Base-by-base conservation (phyloP, 2,113 vertebrate species). In the Perca fluviatilis region DNA sequence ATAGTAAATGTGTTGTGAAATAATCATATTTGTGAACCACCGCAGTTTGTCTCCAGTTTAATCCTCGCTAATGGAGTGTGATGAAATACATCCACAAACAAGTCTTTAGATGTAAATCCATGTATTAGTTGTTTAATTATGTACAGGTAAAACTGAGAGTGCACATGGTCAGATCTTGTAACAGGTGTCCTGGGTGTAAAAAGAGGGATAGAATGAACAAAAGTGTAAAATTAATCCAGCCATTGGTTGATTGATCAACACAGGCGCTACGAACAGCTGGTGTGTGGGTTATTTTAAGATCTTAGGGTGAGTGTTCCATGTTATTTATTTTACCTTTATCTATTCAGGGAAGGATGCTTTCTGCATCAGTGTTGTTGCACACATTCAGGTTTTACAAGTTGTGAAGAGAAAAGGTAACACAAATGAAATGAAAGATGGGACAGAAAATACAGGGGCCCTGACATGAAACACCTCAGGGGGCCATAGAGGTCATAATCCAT, bases 21-120 rank as follows among this genome's bases (percentile, higher is more conserved):
- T 63, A 3, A 47, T 56, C 14, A 47, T 30, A 43, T 69, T 47
- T 57, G n/a, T 54, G 21, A 36, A 51, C 46, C 27, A 46, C 14
- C 4, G 7, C 43, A 33, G 14, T 43, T 46, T 54, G 23, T 73
- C 60, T 58, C 47, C 10, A 12, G 40, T 77, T 57, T n/a, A 43
- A 53, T 77, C 43, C 46, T 72, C 30, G 61, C 60, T 53, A 58
- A 40, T 46, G 7, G 40, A 30, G 66, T 53, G 63, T 68, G 70
- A 67, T 50, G 1, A 62, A 65, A 53, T n/a, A 21, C n/a, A 54
- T 25, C 54, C 18, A 53, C 30, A 49, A 36, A 54, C 6, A 19
- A 47, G 11, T 47, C 14, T 60, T 70, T 46, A 12, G 30, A 43
- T 18, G 46, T 16, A 72, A 83, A 53, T 65, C 50, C 33, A 49